Evolutionary conservation across 2,888 invertebrate species (phyloP).

Genomic region (Thereva unica): DNA sequence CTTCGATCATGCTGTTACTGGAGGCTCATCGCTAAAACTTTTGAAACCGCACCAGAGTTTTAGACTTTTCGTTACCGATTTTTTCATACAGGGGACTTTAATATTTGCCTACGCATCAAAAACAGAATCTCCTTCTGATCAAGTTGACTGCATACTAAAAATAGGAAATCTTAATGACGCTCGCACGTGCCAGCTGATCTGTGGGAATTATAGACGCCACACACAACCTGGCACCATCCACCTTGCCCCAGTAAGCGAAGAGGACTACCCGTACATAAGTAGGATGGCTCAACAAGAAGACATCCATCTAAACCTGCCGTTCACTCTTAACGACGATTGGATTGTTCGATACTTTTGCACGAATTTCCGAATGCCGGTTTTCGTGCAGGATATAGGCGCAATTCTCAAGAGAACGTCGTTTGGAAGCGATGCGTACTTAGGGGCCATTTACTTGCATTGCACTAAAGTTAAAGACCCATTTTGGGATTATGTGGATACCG

Average conservation of each 20-base stretch:
- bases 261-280: too few species aligned
- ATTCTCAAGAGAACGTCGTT: conserved; percentile 43
- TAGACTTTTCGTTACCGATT: conserved; percentile 53
- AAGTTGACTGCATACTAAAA: conserved; percentile 51
- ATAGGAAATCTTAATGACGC: conserved; percentile 43
- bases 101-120: conserved; percentile 53
- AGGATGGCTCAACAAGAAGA: conserved; percentile 38
- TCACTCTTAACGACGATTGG: conserved; percentile 47
- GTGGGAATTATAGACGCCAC: too few species aligned
- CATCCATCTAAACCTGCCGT: conserved; percentile 42
- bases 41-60: conserved; percentile 56
- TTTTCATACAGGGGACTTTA: conserved; percentile 49
- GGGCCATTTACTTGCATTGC: conserved; percentile 15
- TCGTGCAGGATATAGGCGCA: conserved; percentile 51
- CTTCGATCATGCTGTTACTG: conserved; percentile 60
- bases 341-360: conserved; percentile 51
- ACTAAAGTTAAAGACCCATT: too few species aligned
- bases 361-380: conserved; percentile 48
- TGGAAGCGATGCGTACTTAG: conserved; percentile 6
- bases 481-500: too few species aligned
- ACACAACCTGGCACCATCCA: too few species aligned
- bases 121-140: conserved; percentile 42
- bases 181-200: too few species aligned
- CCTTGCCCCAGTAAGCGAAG: too few species aligned
- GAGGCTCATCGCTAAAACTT: conserved; percentile 62